These are phyloP conservation scores for Tolypeutes matacus DNA, from an alignment of 2,797 vertebrate genomes.

Conservation along the genomic window DNA sequence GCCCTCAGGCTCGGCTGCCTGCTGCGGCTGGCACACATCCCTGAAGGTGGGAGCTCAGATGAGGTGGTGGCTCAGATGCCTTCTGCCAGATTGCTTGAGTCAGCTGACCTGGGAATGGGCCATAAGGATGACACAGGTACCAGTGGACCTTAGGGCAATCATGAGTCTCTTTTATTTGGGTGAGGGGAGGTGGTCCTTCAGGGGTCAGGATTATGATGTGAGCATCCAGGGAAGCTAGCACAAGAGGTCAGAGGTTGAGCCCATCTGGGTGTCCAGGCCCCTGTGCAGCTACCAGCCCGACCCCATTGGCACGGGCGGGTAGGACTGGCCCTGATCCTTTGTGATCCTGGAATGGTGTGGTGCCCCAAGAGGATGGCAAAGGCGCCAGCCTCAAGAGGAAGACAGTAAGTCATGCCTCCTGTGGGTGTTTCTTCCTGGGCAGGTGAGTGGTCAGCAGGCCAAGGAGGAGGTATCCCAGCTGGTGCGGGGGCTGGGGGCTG, in stretches of 20 bases:
- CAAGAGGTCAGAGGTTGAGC: background rate
- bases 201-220: background rate
- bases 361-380: background rate
- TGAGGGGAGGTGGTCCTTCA: background rate
- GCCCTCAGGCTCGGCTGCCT: background rate
- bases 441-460: constrained; percentile 94
- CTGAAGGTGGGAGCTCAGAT: background rate
- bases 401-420: background rate
- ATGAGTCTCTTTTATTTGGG: background rate
- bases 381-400: background rate
- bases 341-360: background rate
- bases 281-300: background rate
- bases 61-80: background rate
- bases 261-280: background rate
- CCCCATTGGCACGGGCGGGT: background rate
- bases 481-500: constrained; percentile 91
- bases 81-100: background rate
- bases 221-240: background rate
- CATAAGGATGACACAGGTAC: background rate
- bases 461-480: constrained; percentile 94
- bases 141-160: background rate
- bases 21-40: background rate
- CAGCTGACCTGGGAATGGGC: background rate
- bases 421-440: constrained; percentile 65
- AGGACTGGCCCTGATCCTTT: background rate